phyloP scores from a whole-genome alignment of 2,113 vertebrate species.

The Nestor notabilis region DNA sequence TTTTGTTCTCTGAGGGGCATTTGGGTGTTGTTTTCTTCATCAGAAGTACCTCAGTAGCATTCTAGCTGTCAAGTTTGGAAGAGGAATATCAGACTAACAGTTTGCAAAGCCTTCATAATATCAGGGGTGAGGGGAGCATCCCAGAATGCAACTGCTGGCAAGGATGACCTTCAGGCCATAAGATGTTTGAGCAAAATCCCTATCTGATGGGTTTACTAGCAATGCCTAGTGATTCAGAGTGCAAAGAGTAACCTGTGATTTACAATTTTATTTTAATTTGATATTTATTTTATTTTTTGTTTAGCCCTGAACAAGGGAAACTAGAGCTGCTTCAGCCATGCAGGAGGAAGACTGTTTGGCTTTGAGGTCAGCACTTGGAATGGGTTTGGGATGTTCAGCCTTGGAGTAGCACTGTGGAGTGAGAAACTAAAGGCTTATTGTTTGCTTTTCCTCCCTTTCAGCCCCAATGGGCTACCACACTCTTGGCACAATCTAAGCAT shows the following conservation, averaged over 20 bases:
- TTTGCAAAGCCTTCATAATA: not conserved
- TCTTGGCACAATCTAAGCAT: constrained; percentile 42
- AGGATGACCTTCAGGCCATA: not conserved
- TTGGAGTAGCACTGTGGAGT: not conserved
- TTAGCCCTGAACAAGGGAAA: not conserved
- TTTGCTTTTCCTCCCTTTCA: not conserved
- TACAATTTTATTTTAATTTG: not conserved
- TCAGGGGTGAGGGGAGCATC: not conserved
- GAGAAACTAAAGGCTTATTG: constrained; percentile 43
- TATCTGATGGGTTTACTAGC: not conserved
- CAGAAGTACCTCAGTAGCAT: not conserved
- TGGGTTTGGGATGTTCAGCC: not conserved
- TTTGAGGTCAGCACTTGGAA: not conserved
- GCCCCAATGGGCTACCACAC: not conserved
- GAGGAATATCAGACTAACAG: not conserved
- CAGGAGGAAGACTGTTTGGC: not conserved
- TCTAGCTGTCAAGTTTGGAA: not conserved
- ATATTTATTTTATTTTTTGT: not conserved
- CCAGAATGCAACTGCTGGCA: not conserved
- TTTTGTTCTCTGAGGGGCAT: not conserved
- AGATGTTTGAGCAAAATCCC: not conserved
- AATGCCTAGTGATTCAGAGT: not conserved
- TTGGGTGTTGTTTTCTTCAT: not conserved
- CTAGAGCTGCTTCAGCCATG: not conserved
- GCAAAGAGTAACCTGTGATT: not conserved